A percentile compares a stretch with the other conserved stretches of the same genome.
Conservation (phyloP, 2,797 vertebrate genomes). For the Diplodus puntazzo region DNA sequence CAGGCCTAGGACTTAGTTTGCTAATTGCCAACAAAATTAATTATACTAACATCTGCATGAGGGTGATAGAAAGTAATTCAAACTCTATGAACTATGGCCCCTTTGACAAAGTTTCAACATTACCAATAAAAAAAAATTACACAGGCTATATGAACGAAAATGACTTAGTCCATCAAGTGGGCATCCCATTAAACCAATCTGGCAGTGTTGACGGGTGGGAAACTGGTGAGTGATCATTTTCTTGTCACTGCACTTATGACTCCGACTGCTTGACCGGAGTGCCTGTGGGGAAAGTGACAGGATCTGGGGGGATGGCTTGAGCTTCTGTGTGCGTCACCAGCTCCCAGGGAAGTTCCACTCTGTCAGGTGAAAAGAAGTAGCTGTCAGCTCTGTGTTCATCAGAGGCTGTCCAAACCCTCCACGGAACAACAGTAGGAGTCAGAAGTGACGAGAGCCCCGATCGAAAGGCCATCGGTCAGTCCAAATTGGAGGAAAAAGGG, state of each 20-base stretch:
- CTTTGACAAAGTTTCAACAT: neutral
- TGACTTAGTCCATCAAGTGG: conserved; percentile 4
- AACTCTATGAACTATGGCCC: neutral
- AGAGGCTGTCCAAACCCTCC: conserved; percentile 36
- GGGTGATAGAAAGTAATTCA: neutral
- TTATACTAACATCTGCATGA: neutral
- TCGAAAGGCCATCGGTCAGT: conserved; percentile 5
- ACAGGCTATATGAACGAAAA: conserved; percentile 15
- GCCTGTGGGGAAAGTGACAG: conserved; percentile 43
- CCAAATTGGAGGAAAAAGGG: conserved; percentile 5
- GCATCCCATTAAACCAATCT: neutral
- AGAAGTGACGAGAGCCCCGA: neutral
- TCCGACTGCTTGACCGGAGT: conserved; percentile 33
- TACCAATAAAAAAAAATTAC: neutral
- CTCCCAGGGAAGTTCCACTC: conserved; percentile 46
- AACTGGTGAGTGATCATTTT: conserved; percentile 44
- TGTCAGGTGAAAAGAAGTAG: conserved; percentile 60
- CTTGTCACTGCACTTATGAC: conserved; percentile 31
- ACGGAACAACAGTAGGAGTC: conserved; percentile 15
- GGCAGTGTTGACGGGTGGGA: conserved; percentile 18
- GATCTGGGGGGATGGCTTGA: conserved; percentile 28
- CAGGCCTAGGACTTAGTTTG: neutral
- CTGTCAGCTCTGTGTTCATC: conserved; percentile 63
- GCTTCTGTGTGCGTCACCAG: conserved; percentile 50
- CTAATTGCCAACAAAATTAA: neutral